Evolutionary conservation across 1,140 invertebrate genomes (phyloP).

Genomic region (Brachionus paranguensis): DNA sequence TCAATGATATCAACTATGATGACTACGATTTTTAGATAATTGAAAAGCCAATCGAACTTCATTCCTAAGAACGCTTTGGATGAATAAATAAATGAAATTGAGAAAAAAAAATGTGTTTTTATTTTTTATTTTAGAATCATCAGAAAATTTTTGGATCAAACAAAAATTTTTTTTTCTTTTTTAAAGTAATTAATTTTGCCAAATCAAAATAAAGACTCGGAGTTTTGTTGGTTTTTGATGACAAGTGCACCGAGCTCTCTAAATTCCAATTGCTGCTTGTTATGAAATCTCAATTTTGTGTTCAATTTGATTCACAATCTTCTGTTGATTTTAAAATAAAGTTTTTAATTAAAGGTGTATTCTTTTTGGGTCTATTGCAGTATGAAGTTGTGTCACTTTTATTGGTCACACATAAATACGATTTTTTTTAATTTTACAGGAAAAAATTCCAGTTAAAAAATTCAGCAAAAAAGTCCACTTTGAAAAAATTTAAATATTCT

Average conservation of each 20-base stretch:
- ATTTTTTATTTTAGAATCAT: slow-evolving; percentile 6
- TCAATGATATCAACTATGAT: slow-evolving; percentile 32
- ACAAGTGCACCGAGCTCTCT: background rate
- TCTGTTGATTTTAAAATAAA: slow-evolving; percentile 1
- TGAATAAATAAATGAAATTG: background rate
- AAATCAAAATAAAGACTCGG: background rate
- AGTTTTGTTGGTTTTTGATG: background rate
- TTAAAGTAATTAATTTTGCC: background rate
- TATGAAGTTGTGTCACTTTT: too few relatives aligned
- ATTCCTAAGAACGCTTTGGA: slow-evolving; percentile 5
- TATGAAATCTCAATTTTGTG: background rate
- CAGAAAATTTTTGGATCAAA: background rate
- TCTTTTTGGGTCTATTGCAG: too few relatives aligned
- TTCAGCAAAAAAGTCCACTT: too few relatives aligned
- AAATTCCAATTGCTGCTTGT: background rate
- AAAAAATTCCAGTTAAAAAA: too few relatives aligned
- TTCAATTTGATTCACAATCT: background rate
- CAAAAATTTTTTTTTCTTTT: background rate
- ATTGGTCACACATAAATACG: too few relatives aligned
- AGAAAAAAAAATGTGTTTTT: background rate
- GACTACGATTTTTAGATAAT: slow-evolving; percentile 32
- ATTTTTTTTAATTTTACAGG: too few relatives aligned
- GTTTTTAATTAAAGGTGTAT: background rate
- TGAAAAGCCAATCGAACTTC: background rate
- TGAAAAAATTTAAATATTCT: too few relatives aligned